phyloP scores from a whole-genome alignment of 2,113 vertebrate genomes.

The Varanus komodoensis region DNA sequence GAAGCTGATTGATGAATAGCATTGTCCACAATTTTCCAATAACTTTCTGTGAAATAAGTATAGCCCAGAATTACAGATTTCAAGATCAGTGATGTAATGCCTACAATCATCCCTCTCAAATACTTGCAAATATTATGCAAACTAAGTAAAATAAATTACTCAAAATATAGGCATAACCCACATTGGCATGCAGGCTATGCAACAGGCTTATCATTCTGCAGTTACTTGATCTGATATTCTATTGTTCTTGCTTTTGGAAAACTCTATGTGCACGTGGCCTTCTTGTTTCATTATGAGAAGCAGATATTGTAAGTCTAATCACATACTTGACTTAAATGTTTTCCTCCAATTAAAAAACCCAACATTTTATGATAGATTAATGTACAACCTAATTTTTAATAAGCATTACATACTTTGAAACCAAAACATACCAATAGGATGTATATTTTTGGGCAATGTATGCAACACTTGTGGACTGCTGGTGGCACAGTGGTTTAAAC shows the following conservation, averaged over 20 bases:
- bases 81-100: not conserved
- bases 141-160: not conserved
- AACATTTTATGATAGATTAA: not conserved
- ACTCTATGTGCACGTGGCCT: not conserved
- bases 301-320: not conserved
- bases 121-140: not conserved
- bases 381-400: not conserved
- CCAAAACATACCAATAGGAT: not conserved
- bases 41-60: not conserved
- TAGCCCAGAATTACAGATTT: not conserved
- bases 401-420: not conserved
- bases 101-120: not conserved
- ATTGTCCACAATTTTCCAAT: not conserved
- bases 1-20: not conserved
- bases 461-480: too few relatives aligned
- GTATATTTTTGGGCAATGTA: not conserved
- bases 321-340: not conserved
- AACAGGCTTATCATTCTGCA: not conserved
- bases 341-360: not conserved
- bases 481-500: too few relatives aligned
- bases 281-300: slow-evolving; percentile 25
- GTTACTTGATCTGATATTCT: not conserved
- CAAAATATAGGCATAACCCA: not conserved
- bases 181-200: not conserved
- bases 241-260: slow-evolving; percentile 7